These are phyloP conservation scores for Epinephelus awoara DNA, from an alignment of 2,797 vertebrate genomes.

Conservation along the genomic window DNA sequence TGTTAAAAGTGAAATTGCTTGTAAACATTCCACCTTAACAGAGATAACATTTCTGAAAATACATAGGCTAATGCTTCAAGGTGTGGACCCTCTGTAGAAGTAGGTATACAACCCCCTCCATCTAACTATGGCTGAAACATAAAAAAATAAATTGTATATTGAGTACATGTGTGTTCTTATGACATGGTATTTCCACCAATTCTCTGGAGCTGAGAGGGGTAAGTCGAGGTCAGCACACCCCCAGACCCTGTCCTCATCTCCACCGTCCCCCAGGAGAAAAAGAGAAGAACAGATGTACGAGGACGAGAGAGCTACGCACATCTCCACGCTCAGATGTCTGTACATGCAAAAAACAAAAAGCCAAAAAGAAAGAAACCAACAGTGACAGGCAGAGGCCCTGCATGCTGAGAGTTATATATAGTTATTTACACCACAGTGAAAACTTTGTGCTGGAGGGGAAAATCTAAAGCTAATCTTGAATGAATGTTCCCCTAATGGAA, in stretches of 20 bases:
- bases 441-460: not conserved
- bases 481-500: not conserved
- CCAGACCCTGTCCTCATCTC: slow-evolving; percentile 33
- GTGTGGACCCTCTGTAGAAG: slow-evolving; percentile 27
- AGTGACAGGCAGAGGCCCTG: not conserved
- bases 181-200: slow-evolving; percentile 19
- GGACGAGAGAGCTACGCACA: not conserved
- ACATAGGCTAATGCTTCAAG: slow-evolving; percentile 22
- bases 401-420: not conserved
- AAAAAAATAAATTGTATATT: not conserved
- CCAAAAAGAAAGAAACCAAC: not conserved
- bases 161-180: not conserved
- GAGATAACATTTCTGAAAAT: slow-evolving; percentile 32
- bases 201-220: slow-evolving; percentile 28
- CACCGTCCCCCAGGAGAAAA: slow-evolving; percentile 29
- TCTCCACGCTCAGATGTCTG: slow-evolving; percentile 4
- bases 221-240: slow-evolving; percentile 54
- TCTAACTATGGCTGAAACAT: not conserved
- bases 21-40: slow-evolving; percentile 55
- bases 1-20: not conserved
- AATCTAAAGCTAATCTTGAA: not conserved
- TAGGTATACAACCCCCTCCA: not conserved
- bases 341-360: not conserved
- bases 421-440: slow-evolving; percentile 56
- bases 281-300: slow-evolving; percentile 20